Conservation (phyloP, 2,113 vertebrate genomes). For the Thermophis baileyi region DNA sequence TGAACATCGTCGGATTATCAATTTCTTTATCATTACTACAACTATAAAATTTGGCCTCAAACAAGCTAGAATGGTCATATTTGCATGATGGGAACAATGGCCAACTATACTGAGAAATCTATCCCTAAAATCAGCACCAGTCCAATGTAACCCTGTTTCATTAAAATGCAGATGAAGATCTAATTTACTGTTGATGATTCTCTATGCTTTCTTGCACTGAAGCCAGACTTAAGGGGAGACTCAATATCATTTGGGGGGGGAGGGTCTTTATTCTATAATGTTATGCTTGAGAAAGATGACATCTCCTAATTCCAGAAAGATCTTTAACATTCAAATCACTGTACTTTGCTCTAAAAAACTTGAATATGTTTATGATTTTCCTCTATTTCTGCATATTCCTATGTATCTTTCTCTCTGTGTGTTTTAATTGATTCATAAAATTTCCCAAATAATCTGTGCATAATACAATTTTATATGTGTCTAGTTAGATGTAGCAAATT, state of each 20-base stretch:
- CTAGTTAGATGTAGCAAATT: no score
- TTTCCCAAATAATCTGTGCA: neutral
- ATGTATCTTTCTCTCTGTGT: neutral
- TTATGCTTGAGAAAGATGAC: neutral
- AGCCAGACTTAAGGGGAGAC: neutral
- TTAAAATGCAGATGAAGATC: neutral
- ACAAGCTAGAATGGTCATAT: neutral
- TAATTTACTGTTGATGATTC: neutral
- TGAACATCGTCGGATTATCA: neutral
- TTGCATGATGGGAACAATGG: neutral
- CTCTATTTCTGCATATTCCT: neutral
- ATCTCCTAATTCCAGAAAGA: neutral
- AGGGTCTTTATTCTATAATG: neutral
- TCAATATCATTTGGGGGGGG: neutral
- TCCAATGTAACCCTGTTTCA: neutral
- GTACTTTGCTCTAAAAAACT: neutral
- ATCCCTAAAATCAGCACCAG: neutral
- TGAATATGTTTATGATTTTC: neutral
- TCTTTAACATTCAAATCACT: neutral
- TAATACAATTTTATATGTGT: no score
- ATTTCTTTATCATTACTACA: neutral
- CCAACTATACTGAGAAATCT: neutral
- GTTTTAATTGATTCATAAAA: neutral
- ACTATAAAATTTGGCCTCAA: neutral
- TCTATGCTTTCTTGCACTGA: neutral